Base-by-base conservation (phyloP, 2,113 vertebrate genomes). In the Paramisgurnus dabryanus region DNA sequence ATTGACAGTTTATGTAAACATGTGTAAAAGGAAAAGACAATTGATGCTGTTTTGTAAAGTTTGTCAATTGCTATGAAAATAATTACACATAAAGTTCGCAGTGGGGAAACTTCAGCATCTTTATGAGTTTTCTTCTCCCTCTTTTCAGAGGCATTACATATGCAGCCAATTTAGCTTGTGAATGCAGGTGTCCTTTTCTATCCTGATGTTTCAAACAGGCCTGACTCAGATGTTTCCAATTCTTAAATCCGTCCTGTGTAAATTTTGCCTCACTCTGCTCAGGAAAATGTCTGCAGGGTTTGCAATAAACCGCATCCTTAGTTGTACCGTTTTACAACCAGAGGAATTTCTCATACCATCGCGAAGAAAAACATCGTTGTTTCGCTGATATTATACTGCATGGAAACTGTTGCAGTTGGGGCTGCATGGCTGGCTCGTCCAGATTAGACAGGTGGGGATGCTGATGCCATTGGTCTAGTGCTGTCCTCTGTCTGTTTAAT, bases 241-340 rank as follows among this genome's bases (percentile, higher is more conserved):
- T 66, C 4, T 45, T 67, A 61, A 83, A 83, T 7, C 82, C 82
- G 18, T 67, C 27, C 2, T 66, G 53, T 0, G 27, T 75, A 45
- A 83, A 83, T 27, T 45, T 74, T 2, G 70, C 27, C n/a, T 58
- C 68, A 39, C 40, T 69, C 2, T 39, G 55, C 39, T 69, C 43
- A n/a, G 63, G 76, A 22, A 83, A 83, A 64, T 83, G 78, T 34
- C 82, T 69, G 58, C 78, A 83, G 2, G 27, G 43, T 53, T 83
- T 83, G 34, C 78, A 80, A 15, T 75, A 79, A 43, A 83, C 18
- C 8, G 64, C 49, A 65, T 83, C 71, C 8, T 47, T 67, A 7
- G 18, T 39, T 9, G 5, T 53, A 61, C 79, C 75, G 50, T 80
- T 75, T 43, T 80, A 50, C 40, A 80, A 43, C 70, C 71, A 75